Conservation (phyloP, 2,113 vertebrate species). For the Trematomus loennbergii region DNA sequence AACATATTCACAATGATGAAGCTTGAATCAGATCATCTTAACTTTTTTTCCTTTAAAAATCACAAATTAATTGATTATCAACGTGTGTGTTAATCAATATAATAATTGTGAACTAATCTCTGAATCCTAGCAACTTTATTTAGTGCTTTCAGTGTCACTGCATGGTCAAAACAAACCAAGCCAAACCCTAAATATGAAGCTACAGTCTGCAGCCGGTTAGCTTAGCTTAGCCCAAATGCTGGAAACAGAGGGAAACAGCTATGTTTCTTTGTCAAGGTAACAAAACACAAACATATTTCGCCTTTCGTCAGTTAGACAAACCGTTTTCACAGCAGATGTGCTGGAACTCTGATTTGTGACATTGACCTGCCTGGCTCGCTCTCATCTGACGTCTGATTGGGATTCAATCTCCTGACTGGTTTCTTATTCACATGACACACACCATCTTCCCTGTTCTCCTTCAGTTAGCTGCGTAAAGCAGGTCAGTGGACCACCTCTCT, state of each 20-base stretch:
- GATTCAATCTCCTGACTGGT: slow-evolving; percentile 61
- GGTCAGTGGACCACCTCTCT: slow-evolving; percentile 68
- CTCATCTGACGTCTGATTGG: slow-evolving; percentile 51
- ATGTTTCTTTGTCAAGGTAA: background rate
- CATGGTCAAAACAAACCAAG: background rate
- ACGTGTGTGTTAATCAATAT: too few species aligned
- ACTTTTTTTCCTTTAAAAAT: too few species aligned
- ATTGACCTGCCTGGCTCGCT: slow-evolving; percentile 7
- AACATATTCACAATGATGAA: too few species aligned
- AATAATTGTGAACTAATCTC: too few species aligned
- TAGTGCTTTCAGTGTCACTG: background rate
- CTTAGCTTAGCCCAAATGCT: background rate
- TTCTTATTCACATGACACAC: slow-evolving; percentile 47
- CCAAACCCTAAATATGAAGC: background rate
- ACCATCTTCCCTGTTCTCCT: slow-evolving; percentile 40
- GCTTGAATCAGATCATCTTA: too few species aligned
- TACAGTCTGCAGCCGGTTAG: background rate
- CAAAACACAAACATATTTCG: too few species aligned
- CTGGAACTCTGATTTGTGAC: slow-evolving; percentile 12
- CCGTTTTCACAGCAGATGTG: slow-evolving; percentile 29
- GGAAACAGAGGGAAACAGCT: background rate
- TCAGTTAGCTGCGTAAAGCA: slow-evolving; percentile 62
- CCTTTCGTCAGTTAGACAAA: background rate
- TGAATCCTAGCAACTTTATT: background rate
- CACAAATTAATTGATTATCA: too few species aligned